Percentiles rank a stretch among this genome's conserved stretches.
phyloP scores from a whole-genome alignment of 1,140 invertebrate species.

The Bombus superbus region DNA sequence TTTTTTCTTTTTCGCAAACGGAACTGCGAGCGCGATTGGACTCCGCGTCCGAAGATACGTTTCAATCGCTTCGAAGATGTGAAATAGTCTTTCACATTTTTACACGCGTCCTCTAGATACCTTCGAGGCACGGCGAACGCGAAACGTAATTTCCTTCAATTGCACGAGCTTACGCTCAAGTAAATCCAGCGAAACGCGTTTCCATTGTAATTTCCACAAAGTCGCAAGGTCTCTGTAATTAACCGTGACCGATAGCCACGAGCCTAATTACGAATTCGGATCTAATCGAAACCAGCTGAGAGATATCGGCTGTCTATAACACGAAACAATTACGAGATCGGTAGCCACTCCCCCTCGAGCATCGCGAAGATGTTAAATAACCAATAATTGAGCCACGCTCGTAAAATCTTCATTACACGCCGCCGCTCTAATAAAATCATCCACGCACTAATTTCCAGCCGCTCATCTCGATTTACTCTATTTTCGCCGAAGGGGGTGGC shows the following conservation, averaged over 20 bases:
- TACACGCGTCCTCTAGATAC: no score
- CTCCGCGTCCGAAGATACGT: no score
- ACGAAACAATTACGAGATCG: conserved; percentile 56
- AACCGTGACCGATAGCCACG: conserved; percentile 48
- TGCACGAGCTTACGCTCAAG: no score
- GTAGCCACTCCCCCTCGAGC: neutral
- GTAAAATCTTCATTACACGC: conserved; percentile 78
- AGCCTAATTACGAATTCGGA: conserved; percentile 53
- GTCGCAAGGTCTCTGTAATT: conserved; percentile 15
- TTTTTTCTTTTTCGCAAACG: neutral
- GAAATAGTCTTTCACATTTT: no score
- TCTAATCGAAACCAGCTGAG: neutral
- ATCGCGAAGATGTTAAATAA: conserved; percentile 67
- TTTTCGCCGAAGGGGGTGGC: conserved; percentile 68
- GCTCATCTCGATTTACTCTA: conserved; percentile 75
- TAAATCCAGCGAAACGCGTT: neutral
- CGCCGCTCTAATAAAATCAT: conserved; percentile 77
- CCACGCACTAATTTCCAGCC: conserved; percentile 75
- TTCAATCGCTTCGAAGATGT: no score
- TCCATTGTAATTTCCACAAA: conserved; percentile 55
- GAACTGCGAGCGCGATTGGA: neutral
- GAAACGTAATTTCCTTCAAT: no score
- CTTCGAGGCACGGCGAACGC: no score
- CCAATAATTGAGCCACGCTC: conserved; percentile 75
- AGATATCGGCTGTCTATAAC: neutral